Evolutionary conservation across 2,797 vertebrate species (phyloP), one percentile per base, ranked within the genome.

Genomic region (Fratercula arctica): DNA sequence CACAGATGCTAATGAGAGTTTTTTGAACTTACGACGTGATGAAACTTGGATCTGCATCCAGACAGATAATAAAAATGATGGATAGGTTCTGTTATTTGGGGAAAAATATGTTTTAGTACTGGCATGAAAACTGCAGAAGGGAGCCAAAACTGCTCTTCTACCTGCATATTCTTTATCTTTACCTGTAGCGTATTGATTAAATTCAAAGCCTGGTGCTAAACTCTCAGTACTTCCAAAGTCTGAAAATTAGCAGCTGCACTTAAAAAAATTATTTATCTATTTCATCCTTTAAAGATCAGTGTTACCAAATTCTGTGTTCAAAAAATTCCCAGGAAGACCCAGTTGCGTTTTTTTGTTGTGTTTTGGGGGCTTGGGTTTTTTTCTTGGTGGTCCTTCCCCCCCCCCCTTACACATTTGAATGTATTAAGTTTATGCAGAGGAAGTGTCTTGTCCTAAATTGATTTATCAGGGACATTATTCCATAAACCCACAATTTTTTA

Each of bases 1-100:
- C 75, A 92, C 80, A 88, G 29, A 96, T 96, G 91, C 75, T 95
- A 95, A 94, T 91, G 89, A 96, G 95, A 95, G 84, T 85, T 95
- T 95, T 97, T 94, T 70, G 51, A 94, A 92, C 85, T 92, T 96
- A 93, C 43, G 43, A 77, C 96, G 85, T 94, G 94, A 90, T 92
- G 86, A 91, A 95, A 94, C 90, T 93, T 86, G 93, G 88, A 95
- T 93, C 81, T 95, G 87, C 61, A 88, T 78, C 61, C 79, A 76
- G 74, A 31, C 73, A 88, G 89, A 91, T 96, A 93, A 89, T 89
- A 90, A 93, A 96, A 91, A 85, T 87, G 95, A 93, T 96, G 94
- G 81, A 93, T 89, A 90, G 73, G 76, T 86, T 79, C 61, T 95
- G 41, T 87, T 96, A 61, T 87, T 92, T 54, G 46, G 74, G 74